Base-by-base conservation (phyloP, 2,797 vertebrate species). In the Buphagus erythrorhynchus region DNA sequence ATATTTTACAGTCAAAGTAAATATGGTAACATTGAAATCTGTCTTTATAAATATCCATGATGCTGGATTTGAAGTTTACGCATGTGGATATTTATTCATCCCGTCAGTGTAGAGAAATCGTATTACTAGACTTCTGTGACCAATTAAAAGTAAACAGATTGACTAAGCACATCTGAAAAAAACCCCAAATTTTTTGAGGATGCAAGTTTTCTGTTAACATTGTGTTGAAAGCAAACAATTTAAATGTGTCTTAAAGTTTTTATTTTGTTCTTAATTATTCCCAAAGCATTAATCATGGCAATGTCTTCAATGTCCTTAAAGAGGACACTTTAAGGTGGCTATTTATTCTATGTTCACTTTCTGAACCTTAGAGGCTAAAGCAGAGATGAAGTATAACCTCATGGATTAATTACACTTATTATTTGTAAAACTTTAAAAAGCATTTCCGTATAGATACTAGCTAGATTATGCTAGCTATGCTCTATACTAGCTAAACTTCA, bases 81-180 rank as follows among this genome's bases (percentile, higher is more conserved):
- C 42, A 13, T 83, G 81, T 75, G 68, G 40, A 25, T 86, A 65
- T 86, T 93, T 81, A 52, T 83, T 72, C 46, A 78, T 45, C 2
- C 16, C 81, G 16, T 51, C 4, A 2, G 18, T 25, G 48, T 17
- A 73, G 55, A 78, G 36, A 80, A 94, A 68, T 78, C 58, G 16
- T 72, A 69, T 80, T 80, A 59, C 17, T 72, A 86, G 40, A 69
- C 21, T 86, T 92, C 67, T 74, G 69, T 76, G 82, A 90, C 26
- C 54, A 93, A 78, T 88, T 94, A 90, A 78, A 91, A 89, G 35
- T 73, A 90, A 90, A 84, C 7, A 57, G 42, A 36, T 77, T 89
- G 83, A 71, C 22, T 13, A 88, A 85, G 25, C 14, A 80, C 31
- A 68, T 65, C 49, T 75, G 65, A 87, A 85, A 79, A 82, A 78